Evolutionary conservation across 2,888 invertebrate genomes (phyloP).

Genomic region (Abscondita cerata): DNA sequence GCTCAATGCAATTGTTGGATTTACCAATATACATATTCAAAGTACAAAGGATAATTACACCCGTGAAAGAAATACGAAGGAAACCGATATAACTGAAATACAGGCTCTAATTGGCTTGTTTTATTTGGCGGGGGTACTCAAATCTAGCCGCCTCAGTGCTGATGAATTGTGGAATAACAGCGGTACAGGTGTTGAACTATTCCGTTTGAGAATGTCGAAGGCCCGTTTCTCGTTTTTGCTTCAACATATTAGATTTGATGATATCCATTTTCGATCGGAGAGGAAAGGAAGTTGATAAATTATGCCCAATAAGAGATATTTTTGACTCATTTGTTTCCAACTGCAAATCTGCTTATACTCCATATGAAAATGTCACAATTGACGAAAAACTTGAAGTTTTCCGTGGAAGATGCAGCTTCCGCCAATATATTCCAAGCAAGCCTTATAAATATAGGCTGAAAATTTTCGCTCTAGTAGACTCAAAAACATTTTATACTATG

Average conservation of each 20-base stretch:
- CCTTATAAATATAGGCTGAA: conserved; percentile 30
- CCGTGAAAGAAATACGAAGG: not conserved
- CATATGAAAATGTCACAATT: conserved; percentile 28
- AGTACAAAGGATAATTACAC: conserved; percentile 8
- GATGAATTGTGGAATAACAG: not conserved
- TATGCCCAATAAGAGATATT: conserved; percentile 28
- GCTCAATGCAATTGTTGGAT: not conserved
- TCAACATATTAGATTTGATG: conserved; percentile 31
- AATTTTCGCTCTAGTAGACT: conserved; percentile 30
- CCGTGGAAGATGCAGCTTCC: conserved; percentile 31
- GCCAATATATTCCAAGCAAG: conserved; percentile 35
- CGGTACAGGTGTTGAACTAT: not conserved
- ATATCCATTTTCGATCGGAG: conserved; percentile 21
- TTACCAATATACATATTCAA: not conserved
- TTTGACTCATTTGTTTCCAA: conserved; percentile 39
- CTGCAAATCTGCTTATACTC: conserved; percentile 34
- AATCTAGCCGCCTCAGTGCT: conserved; percentile 5
- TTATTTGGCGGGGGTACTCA: conserved; percentile 5
- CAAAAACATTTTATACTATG: conserved; percentile 40
- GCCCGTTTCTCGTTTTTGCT: conserved; percentile 4
- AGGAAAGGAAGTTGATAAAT: conserved; percentile 14
- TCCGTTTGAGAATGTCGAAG: not conserved
- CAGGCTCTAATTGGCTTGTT: conserved; percentile 9
- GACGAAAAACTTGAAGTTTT: conserved; percentile 38
- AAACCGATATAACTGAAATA: not conserved